These are phyloP conservation scores for Hipparchia sbordonii DNA, from an alignment of 2,888 invertebrate species.

Conservation along the genomic window DNA sequence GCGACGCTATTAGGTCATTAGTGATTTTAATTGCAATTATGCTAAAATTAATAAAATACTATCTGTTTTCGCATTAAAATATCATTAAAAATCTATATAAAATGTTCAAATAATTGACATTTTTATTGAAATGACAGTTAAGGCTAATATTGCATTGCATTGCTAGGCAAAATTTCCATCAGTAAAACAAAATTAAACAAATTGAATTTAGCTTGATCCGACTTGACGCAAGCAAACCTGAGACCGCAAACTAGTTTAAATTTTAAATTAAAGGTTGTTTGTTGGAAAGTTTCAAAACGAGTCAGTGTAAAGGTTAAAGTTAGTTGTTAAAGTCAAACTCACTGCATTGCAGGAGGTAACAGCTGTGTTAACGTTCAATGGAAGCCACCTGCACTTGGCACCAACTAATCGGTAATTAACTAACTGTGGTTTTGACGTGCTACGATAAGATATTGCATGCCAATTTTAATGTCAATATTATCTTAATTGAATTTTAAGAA, in stretches of 20 bases:
- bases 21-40: no score
- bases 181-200: not conserved
- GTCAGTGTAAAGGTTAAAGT: slow-evolving; percentile 13
- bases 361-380: slow-evolving; percentile 31
- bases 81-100: no score
- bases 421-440: slow-evolving; percentile 25
- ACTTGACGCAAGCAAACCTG: not conserved
- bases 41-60: no score
- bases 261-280: slow-evolving; percentile 6
- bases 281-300: slow-evolving; percentile 2
- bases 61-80: no score
- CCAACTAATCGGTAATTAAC: slow-evolving; percentile 36
- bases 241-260: not conserved
- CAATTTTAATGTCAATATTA: not conserved
- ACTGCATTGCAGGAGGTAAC: slow-evolving; percentile 32
- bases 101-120: no score
- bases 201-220: not conserved
- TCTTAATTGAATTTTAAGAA: slow-evolving; percentile 2
- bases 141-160: no score
- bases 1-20: no score
- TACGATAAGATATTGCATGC: slow-evolving; percentile 15
- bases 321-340: slow-evolving; percentile 15
- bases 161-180: not conserved
- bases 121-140: no score
- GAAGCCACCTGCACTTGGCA: slow-evolving; percentile 36